Percentiles rank a stretch among this genome's conserved stretches.
phyloP scores from a whole-genome alignment of 2,113 vertebrate genomes.

The Dipodomys ordii region DNA sequence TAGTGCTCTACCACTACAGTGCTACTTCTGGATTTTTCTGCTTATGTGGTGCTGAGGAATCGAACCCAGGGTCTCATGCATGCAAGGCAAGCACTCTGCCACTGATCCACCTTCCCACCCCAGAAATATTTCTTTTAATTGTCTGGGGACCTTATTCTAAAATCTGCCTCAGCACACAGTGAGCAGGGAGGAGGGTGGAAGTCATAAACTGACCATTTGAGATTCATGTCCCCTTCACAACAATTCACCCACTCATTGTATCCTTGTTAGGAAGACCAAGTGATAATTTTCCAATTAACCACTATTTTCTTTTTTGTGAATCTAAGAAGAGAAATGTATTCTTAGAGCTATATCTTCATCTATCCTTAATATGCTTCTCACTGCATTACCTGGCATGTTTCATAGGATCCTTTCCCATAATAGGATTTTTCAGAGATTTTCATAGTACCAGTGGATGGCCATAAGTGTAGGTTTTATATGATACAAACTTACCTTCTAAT shows the following conservation, averaged over 20 bases:
- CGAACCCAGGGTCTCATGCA: too few species aligned
- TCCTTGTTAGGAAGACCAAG: background rate
- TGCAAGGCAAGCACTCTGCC: too few species aligned
- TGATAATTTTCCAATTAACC: background rate
- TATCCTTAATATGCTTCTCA: background rate
- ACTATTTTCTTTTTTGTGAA: background rate
- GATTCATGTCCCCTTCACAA: background rate
- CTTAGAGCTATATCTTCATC: background rate
- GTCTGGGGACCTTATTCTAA: background rate
- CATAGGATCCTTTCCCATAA: background rate
- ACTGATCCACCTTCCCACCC: too few species aligned
- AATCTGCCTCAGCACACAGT: too few species aligned
- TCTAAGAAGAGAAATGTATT: background rate
- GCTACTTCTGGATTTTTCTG: too few species aligned
- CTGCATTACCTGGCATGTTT: background rate
- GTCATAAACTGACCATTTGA: background rate
- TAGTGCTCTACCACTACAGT: too few species aligned
- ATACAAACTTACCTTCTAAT: slow-evolving; percentile 19
- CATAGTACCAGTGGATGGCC: background rate
- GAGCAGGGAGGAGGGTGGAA: background rate
- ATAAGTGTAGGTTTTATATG: background rate
- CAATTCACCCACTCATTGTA: accelerated
- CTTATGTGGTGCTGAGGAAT: too few species aligned
- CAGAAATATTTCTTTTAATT: background rate
- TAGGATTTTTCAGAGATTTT: background rate